Conservation (phyloP, 1,140 invertebrate genomes). For the Zaprionus vittiger region DNA sequence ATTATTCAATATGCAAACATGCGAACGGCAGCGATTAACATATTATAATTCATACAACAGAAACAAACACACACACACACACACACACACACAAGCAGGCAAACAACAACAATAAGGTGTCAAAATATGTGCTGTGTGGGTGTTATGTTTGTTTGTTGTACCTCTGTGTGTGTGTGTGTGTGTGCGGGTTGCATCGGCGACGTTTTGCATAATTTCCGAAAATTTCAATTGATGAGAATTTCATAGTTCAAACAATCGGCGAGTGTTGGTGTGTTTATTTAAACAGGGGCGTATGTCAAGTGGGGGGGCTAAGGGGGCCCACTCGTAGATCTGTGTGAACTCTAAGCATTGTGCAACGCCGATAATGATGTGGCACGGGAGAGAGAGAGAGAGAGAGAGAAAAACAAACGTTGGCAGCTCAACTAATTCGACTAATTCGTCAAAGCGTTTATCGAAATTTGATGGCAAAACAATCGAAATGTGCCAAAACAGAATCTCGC, state of each 20-base stretch:
- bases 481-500: neutral
- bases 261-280: slow-evolving; percentile 46
- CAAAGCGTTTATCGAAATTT: slow-evolving; percentile 20
- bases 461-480: slow-evolving; percentile 16
- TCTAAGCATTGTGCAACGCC: slow-evolving; percentile 6
- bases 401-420: neutral
- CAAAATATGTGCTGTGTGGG: slow-evolving; percentile 18
- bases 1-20: slow-evolving; percentile 81
- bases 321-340: slow-evolving; percentile 10
- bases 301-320: neutral
- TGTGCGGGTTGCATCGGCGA: slow-evolving; percentile 36
- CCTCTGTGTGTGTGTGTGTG: slow-evolving; percentile 19
- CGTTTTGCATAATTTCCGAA: slow-evolving; percentile 76
- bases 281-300: slow-evolving; percentile 2
- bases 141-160: slow-evolving; percentile 14
- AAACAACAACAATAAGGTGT: slow-evolving; percentile 28
- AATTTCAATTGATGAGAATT: slow-evolving; percentile 73
- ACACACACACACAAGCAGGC: slow-evolving; percentile 22
- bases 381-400: neutral
- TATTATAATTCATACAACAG: slow-evolving; percentile 74
- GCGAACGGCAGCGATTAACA: slow-evolving; percentile 81
- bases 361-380: slow-evolving; percentile 30
- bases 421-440: slow-evolving; percentile 21
- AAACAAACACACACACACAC: slow-evolving; percentile 53
- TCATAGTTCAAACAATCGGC: slow-evolving; percentile 71